Percentiles rank a stretch among this genome's conserved stretches.
Evolutionary conservation across 2,113 vertebrate species (phyloP).

Genomic region (Prolemur simus): DNA sequence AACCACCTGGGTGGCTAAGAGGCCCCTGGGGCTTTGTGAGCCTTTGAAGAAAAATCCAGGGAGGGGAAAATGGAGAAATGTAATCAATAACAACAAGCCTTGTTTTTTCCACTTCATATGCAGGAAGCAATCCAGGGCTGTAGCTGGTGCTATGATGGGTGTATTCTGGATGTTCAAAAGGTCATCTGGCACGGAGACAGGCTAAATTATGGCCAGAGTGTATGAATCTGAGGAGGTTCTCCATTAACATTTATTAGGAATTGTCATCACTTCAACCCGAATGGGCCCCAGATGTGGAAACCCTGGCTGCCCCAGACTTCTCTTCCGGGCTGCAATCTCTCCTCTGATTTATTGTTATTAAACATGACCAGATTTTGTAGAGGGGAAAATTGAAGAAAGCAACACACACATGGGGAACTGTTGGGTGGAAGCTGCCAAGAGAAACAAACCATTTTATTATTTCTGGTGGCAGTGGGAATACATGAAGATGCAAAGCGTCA

Average conservation of each 20-base stretch:
- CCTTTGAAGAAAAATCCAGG: conserved; percentile 58
- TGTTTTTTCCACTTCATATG: conserved; percentile 70
- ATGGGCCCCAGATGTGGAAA: conserved; percentile 87
- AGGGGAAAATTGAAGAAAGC: conserved; percentile 80
- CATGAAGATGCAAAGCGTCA: conserved; percentile 44
- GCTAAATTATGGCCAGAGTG: conserved; percentile 80
- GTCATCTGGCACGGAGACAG: conserved; percentile 82
- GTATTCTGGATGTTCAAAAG: conserved; percentile 79
- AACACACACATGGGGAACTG: conserved; percentile 77
- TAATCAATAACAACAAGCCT: conserved; percentile 58
- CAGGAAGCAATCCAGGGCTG: conserved; percentile 77
- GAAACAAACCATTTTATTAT: conserved; percentile 73
- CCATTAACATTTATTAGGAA: conserved; percentile 87
- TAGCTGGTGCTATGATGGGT: conserved; percentile 75
- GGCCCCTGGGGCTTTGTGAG: not conserved
- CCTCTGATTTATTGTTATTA: conserved; percentile 86
- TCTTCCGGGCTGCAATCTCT: conserved; percentile 76
- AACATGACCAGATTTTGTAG: conserved; percentile 83
- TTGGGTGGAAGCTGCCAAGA: conserved; percentile 74
- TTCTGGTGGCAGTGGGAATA: conserved; percentile 61
- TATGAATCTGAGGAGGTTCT: conserved; percentile 80
- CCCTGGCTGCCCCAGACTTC: conserved; percentile 72
- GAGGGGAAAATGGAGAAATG: conserved; percentile 41
- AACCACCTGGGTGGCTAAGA: conserved; percentile 37
- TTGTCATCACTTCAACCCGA: conserved; percentile 85